Evolutionary conservation across 2,113 vertebrate genomes (phyloP).

Genomic region (Aphyosemion australe): DNA sequence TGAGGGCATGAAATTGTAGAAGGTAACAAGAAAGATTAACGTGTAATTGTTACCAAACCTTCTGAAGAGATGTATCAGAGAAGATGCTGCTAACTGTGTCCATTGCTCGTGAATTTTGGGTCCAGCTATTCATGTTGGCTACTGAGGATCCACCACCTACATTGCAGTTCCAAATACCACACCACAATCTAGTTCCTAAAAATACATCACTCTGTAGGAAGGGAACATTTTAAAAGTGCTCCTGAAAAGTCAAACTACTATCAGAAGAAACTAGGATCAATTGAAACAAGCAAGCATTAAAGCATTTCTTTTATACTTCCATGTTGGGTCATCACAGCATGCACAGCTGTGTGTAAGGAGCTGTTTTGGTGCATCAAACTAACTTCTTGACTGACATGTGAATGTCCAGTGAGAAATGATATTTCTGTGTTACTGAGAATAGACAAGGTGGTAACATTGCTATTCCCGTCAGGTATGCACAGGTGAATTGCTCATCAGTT

Average conservation of each 20-base stretch:
- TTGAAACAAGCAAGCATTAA: conserved; percentile 4
- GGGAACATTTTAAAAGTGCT: not conserved
- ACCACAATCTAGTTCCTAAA: not conserved
- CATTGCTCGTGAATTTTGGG: not conserved
- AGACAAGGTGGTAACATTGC: conserved; percentile 71
- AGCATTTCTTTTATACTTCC: not conserved
- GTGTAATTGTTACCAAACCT: not conserved
- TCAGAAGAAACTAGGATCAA: not conserved
- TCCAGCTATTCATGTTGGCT: not conserved
- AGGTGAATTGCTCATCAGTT: conserved; percentile 78
- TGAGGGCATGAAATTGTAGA: not conserved
- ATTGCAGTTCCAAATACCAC: not conserved
- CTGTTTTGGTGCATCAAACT: conserved; percentile 17
- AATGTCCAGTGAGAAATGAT: conserved; percentile 69
- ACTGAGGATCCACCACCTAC: not conserved
- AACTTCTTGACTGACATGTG: conserved; percentile 69
- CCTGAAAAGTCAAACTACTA: not conserved
- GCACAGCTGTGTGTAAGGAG: conserved; percentile 18
- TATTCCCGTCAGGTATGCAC: conserved; percentile 80
- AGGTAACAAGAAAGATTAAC: not conserved
- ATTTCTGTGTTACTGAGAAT: conserved; percentile 55
- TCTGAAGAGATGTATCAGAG: not conserved
- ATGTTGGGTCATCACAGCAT: not conserved
- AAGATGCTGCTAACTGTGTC: not conserved
- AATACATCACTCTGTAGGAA: not conserved